Base-by-base conservation (phyloP, 1,140 invertebrate genomes). In the Anastrepha obliqua region DNA sequence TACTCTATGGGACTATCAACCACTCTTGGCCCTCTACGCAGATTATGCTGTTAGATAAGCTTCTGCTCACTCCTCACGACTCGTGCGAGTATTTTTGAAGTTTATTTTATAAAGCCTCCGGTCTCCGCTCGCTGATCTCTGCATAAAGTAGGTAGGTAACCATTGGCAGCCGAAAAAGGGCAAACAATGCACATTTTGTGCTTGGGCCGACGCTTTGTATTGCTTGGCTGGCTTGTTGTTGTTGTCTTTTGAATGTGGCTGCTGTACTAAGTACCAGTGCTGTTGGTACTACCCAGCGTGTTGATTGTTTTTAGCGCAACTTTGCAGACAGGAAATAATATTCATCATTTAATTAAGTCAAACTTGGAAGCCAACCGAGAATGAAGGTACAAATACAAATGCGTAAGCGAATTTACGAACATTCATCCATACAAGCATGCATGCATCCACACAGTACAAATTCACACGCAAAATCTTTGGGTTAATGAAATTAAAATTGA, bases 261-360 rank as follows among this genome's bases (percentile, higher is more conserved):
- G 74, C n/a, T 42, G 6, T 55, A 55, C 51, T 55, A 55, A 55
- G 51, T 55, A n/a, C n/a, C n/a, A n/a, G n/a, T n/a, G n/a, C n/a
- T n/a, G n/a, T n/a, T n/a, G n/a, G n/a, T n/a, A 55, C 51, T 55
- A 11, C 29, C 29, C 51, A 55, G 47, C 47, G 60, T 60, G 85
- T 86, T 87, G 42, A 51, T 87, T 87, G 64, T 87, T 87, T 87
- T 87, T n/a, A 62, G 62, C 60, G 47, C 64, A 70, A 87, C 86
- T 87, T 87, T 70, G 64, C 86, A 87, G 86, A 87, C 86, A 70
- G 44, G 60, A 65, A 87, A 87, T 70, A 87, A 44, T 70, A 87
- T 87, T 87, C 86, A 87, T 87, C 86, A 87, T 87, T 87, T 87
- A 87, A 87, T 87, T 87, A 87, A 87, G 86, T 86, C 85, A 44